Evolutionary conservation across 2,888 invertebrate species (phyloP), one percentile per base, ranked within the genome.

Genomic region (Leptopterna dolabrata): DNA sequence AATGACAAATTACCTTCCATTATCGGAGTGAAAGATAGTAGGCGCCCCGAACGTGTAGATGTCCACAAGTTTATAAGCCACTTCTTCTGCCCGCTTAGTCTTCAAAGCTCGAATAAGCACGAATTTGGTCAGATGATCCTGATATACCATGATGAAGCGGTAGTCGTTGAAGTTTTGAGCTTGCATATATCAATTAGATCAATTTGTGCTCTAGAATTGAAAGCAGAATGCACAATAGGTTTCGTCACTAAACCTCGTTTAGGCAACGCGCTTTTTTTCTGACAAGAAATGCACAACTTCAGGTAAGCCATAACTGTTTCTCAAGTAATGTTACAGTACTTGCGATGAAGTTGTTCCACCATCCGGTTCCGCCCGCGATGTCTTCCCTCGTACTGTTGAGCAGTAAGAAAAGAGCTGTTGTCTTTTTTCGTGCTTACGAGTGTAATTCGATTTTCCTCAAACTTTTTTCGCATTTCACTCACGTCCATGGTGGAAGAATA

Each of bases 111-210:
- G 19, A 24, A 71, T 24, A 13, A 71, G 19, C 19, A 71, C 27
- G 27, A 71, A 71, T 71, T 71, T 71, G 71, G 71, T n/a, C 41
- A 80, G n/a, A n/a, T n/a, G n/a, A n/a, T n/a, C n/a, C n/a, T n/a
- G n/a, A n/a, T n/a, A n/a, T n/a, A n/a, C n/a, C n/a, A n/a, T n/a
- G n/a, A n/a, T 51, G 19, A 36, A 45, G 71, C n/a, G 71, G 78
- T 43, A 89, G 78, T 29, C 63, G 36, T 87, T 63, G 51, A n/a
- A 86, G 73, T 86, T 70, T 70, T 85, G 36, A n/a, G 88, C 83
- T 4, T 84, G 71, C 71, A 71, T 71, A 71, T 71, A 71, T 71
- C 11, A 71, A 30, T n/a, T n/a, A n/a, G n/a, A 14, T 76, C 36
- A 24, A 76, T 29, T 76, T 76, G 78, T 16, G 30, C 78, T 76